Percentiles rank a stretch among this genome's conserved stretches.
phyloP scores from a whole-genome alignment of 1,140 invertebrate species.

The Caenorhabditis tropicalis region DNA sequence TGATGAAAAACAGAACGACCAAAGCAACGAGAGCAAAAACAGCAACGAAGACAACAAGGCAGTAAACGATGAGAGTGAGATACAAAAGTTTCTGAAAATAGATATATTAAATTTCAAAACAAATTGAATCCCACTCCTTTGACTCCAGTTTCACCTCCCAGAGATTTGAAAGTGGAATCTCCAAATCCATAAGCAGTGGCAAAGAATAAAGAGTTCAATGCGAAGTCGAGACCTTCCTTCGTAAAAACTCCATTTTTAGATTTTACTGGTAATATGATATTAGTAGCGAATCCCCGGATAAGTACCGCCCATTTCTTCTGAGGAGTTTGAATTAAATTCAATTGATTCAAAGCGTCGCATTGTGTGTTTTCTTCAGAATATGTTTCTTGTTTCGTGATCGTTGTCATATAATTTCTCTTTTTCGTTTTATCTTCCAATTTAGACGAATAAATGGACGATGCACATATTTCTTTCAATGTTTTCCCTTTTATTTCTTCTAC shows the following conservation, averaged over 20 bases:
- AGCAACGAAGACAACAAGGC: not conserved
- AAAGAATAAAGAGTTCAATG: constrained; percentile 4
- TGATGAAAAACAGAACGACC: not conserved
- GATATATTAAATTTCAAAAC: not conserved
- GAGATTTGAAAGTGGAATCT: constrained; percentile 13
- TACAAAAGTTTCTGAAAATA: not conserved
- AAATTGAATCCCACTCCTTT: not conserved
- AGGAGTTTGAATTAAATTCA: not conserved
- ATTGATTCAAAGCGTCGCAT: constrained; percentile 10
- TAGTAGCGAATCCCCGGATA: not conserved
- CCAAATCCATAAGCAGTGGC: not conserved
- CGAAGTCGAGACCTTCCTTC: not conserved
- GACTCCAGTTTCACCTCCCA: not conserved
- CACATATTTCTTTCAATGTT: not conserved
- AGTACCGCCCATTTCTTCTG: constrained; percentile 7
- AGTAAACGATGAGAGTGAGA: not conserved
- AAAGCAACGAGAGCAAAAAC: not conserved
- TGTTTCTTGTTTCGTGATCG: not conserved
- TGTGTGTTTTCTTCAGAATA: not conserved
- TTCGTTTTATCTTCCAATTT: constrained; percentile 18
- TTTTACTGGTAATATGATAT: not conserved
- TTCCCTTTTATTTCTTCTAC: not conserved
- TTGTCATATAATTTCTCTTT: constrained; percentile 4
- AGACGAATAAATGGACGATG: not conserved
- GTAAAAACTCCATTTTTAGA: not conserved